phyloP scores from a whole-genome alignment of 2,797 vertebrate species.

The Enteromius paludinosus region DNA sequence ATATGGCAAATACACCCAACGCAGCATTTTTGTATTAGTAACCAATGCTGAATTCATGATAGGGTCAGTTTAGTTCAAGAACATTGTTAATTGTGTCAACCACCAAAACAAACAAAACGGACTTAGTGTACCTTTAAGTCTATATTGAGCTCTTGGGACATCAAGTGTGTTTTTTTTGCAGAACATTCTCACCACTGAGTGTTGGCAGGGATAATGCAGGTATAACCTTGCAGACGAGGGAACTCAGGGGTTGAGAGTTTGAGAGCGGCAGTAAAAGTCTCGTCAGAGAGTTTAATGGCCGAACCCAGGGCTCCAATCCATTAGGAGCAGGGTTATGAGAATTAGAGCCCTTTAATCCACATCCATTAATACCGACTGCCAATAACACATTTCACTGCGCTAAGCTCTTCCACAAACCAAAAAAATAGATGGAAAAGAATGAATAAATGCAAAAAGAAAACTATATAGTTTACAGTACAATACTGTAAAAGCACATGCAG shows the following conservation, averaged over 20 bases:
- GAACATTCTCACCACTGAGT: constrained; percentile 6
- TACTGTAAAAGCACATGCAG: not conserved
- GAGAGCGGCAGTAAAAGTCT: constrained; percentile 62
- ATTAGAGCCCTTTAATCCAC: constrained; percentile 60
- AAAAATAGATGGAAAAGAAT: constrained; percentile 10
- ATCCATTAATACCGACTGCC: constrained; percentile 50
- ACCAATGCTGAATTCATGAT: not conserved
- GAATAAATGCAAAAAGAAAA: constrained; percentile 19
- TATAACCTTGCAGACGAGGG: constrained; percentile 44
- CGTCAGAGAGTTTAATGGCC: constrained; percentile 63
- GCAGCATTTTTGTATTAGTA: not conserved
- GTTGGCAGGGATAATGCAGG: constrained; percentile 37
- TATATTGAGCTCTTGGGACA: not conserved
- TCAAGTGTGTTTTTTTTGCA: constrained; percentile 20
- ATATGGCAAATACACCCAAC: not conserved
- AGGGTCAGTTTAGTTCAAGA: constrained; percentile 4
- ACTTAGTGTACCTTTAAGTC: not conserved
- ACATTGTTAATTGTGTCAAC: not conserved
- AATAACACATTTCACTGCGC: constrained; percentile 39
- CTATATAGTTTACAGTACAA: constrained; percentile 11
- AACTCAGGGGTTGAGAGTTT: constrained; percentile 53
- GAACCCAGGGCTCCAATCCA: constrained; percentile 67
- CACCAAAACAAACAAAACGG: constrained; percentile 6
- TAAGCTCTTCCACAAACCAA: constrained; percentile 23
- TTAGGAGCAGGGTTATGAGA: constrained; percentile 69